A percentile compares a stretch with the other conserved stretches of the same genome.
Evolutionary conservation across 2,888 invertebrate species (phyloP).

Genomic region (Hydrotaea diabolus): DNA sequence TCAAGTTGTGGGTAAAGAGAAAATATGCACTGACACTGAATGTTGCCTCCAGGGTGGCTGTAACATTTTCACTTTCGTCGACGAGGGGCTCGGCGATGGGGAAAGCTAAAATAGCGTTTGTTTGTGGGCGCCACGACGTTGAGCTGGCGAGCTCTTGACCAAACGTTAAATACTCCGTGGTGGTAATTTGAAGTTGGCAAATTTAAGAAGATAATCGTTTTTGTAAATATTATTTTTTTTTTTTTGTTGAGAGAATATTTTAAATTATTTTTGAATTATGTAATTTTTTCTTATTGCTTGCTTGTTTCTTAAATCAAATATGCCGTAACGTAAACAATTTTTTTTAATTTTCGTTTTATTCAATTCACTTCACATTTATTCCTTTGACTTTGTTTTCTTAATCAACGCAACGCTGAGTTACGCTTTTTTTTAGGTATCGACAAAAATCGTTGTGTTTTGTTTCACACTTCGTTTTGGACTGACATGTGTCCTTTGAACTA

Average conservation of each 20-base stretch:
- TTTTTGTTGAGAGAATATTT: background rate
- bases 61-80: constrained; percentile 28
- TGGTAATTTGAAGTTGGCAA: constrained; percentile 8
- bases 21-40: constrained; percentile 41
- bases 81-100: background rate
- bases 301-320: background rate
- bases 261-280: too few species aligned
- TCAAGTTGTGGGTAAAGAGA: constrained; percentile 34
- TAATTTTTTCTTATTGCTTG: background rate
- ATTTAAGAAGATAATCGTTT: background rate
- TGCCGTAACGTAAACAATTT: too few species aligned
- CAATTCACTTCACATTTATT: background rate
- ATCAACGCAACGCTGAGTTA: background rate
- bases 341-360: too few species aligned
- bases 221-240: background rate
- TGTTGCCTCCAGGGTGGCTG: constrained; percentile 24
- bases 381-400: background rate
- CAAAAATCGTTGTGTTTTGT: constrained; percentile 54
- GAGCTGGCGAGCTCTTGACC: constrained; percentile 24
- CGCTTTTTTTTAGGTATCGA: background rate
- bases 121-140: constrained; percentile 42
- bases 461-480: constrained; percentile 50
- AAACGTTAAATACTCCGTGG: constrained; percentile 28
- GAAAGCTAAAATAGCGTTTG: constrained; percentile 17
- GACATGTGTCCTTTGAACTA: constrained; percentile 25